Base-by-base conservation (phyloP, 2,797 vertebrate genomes). In the Enteromius viviparus region DNA sequence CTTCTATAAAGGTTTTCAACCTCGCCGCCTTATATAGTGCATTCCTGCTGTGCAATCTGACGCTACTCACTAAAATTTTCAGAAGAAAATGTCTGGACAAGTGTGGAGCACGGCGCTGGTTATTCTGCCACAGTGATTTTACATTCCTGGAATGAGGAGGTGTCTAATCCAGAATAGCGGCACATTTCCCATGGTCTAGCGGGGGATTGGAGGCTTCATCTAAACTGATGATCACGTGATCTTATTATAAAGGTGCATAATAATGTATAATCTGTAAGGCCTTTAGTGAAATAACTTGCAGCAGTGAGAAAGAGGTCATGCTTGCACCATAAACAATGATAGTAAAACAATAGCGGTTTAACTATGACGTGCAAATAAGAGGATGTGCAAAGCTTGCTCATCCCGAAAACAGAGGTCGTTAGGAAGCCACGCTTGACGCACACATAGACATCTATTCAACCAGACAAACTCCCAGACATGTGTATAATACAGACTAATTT, bases 291-390 rank as follows among this genome's bases (percentile, higher is more conserved):
- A 87, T 70, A 82, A 77, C 79, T 58, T 53, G 6, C 58, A 62
- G 19, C 53, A 21, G 53, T 86, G 85, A 84, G 84, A 89, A 89
- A 85, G 82, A 64, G 89, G 89, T 88, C 87, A 85, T n/a, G 78
- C 68, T 78, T 55, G 62, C 70, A 79, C 14, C 26, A 34, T 17
- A 77, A 84, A 90, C 86, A 89, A 85, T 82, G 53, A 47, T 58
- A 40, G 6, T 23, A 71, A 71, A 87, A 87, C 84, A 89, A 87
- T 76, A 74, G 78, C 42, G 19, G 29, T 53, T 62, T 23, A 26
- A 49, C 40, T 34, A 14, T 74, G 66, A 42, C 0, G 26, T 19
- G 34, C 66, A 79, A 78, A 85, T 77, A 87, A 83, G 80, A 84
- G 84, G 82, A 86, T 78, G 80, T 81, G 23, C 66, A 29, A 62